Base-by-base conservation (phyloP, 1,140 invertebrate genomes). In the Parapsyche elsis region DNA sequence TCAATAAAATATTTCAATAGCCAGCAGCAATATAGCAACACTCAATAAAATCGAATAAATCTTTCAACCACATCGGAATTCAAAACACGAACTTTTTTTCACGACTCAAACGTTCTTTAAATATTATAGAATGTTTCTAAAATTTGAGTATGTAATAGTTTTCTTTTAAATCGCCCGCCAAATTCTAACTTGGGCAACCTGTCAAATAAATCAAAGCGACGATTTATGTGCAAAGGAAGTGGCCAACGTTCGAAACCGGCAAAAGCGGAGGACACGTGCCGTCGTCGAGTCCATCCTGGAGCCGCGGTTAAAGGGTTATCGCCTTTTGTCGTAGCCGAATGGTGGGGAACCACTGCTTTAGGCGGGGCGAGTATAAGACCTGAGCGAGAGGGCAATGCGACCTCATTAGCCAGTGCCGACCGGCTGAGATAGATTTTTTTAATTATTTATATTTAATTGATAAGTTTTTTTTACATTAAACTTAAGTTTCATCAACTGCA, bases 351-450 rank as follows among this genome's bases (percentile, higher is more conserved):
- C 59, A 24, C 30, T 26, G 24, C 1, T 44, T 77, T 46, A 53
- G 75, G 75, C 75, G 75, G 75, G 75, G 75, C 46, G 14, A 45
- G 75, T 67, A 77, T 77, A 77, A 77, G 75, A 77, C 21, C 23
- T 5, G 26, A 59, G 75, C 75, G 75, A 77, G 75, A 77, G 75
- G 75, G 57, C 75, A 19, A 64, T 7, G 16, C 75, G 75, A 77
- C 59, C 75, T 77, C 75, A 77, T 77, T 77, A 77, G n/a, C 59
- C 19, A 64, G 14, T 26, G 9, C 9, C 10, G 16, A 16, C 44
- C 12, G 57, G 19, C 19, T 5, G n/a, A n/a, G 75, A 64, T 64
- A 4, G 19, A 45, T 64, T 45, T 67, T 44, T 21, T 24, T 76
- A 7, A 16, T 67, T 21, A 21, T 16, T 23, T 67, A 16, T 67